Conservation (phyloP, 2,113 vertebrate species). For the Gavialis gangeticus region DNA sequence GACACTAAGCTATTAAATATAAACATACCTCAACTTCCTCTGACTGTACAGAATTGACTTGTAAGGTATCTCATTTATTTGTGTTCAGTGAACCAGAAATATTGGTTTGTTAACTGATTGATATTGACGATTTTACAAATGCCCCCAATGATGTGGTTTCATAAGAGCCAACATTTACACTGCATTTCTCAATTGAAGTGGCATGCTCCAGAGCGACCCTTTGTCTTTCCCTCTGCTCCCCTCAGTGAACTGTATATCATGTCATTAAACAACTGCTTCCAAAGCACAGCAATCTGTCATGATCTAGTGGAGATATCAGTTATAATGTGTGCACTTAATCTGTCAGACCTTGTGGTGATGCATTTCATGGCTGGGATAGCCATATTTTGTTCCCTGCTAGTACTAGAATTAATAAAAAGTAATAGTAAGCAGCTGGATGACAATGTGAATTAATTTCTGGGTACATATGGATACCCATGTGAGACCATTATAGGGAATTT, state of each 20-base stretch:
- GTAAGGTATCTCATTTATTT: conserved; percentile 46
- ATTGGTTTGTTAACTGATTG: conserved; percentile 62
- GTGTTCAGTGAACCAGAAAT: conserved; percentile 52
- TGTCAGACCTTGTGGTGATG: conserved; percentile 50
- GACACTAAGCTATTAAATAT: conserved; percentile 28
- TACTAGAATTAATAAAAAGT: conserved; percentile 20
- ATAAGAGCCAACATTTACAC: conserved; percentile 14
- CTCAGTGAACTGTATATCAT: conserved; percentile 67
- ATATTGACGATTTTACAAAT: conserved; percentile 63
- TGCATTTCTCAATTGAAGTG: conserved; percentile 36
- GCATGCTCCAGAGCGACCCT: background rate
- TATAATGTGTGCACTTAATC: conserved; percentile 54
- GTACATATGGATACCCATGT: conserved; percentile 35
- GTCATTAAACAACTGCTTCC: conserved; percentile 65
- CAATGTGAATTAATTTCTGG: conserved; percentile 53
- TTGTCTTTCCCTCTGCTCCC: conserved; percentile 48
- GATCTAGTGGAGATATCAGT: conserved; percentile 43
- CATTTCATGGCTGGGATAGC: conserved; percentile 48
- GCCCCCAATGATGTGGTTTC: conserved; percentile 16
- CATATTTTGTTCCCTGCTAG: conserved; percentile 49
- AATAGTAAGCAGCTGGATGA: conserved; percentile 18
- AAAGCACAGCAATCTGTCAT: conserved; percentile 71
- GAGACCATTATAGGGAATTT: conserved; percentile 8
- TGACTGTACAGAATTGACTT: background rate
- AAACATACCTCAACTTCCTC: conserved; percentile 17